phyloP scores from a whole-genome alignment of 2,888 invertebrate species.

The Diadromus collaris region DNA sequence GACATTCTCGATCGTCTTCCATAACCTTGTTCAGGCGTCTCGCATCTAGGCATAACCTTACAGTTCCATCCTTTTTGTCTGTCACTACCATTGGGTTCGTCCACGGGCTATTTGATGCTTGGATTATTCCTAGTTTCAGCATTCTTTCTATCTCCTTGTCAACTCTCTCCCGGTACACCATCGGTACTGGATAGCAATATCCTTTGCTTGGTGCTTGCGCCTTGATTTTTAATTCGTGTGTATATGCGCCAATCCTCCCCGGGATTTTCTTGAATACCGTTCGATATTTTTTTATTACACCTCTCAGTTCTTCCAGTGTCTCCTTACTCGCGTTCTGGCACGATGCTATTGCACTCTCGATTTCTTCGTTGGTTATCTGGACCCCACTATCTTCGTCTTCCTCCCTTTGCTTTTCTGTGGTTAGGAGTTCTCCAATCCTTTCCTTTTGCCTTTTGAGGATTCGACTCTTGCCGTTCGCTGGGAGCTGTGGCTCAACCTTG shows the following conservation, averaged over 20 bases:
- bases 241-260: not conserved
- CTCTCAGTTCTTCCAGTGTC: not conserved
- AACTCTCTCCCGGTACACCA: not conserved
- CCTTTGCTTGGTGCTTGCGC: not conserved
- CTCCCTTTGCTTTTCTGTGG: no score
- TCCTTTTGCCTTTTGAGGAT: no score
- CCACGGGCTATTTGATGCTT: not conserved
- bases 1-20: not conserved
- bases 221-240: not conserved
- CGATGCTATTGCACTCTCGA: not conserved
- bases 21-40: not conserved
- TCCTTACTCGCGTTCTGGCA: not conserved
- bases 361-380: not conserved
- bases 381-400: no score
- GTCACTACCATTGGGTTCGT: not conserved
- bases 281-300: not conserved
- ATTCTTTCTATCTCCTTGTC: not conserved
- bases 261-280: not conserved
- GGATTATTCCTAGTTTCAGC: conserved; percentile 1
- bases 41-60: not conserved
- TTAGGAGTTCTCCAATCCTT: no score
- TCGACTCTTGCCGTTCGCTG: no score
- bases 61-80: not conserved
- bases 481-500: no score
- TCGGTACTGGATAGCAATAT: not conserved